Conservation (phyloP, 2,113 vertebrate species). For the Aleadryas rufinucha region DNA sequence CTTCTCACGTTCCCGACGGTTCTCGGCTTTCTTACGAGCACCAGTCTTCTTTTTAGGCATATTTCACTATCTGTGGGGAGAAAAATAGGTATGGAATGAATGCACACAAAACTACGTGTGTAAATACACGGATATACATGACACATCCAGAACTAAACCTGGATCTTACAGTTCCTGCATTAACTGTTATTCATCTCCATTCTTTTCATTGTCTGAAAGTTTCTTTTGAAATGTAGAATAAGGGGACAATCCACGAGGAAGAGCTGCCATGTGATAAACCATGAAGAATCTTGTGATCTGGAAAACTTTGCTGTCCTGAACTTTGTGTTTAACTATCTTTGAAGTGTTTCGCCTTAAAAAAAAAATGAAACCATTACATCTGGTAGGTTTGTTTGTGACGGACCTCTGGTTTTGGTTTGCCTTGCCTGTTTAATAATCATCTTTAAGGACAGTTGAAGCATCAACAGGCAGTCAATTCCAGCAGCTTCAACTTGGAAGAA, state of each 20-base stretch:
- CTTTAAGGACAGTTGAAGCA: not conserved
- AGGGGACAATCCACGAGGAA: not conserved
- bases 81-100: not conserved
- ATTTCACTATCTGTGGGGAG: slow-evolving; percentile 11
- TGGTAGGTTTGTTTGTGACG: not conserved
- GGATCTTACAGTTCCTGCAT: not conserved
- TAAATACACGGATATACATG: not conserved
- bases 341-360: not conserved
- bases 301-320: not conserved
- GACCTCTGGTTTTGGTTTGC: not conserved
- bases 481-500: not conserved
- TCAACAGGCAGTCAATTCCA: not conserved
- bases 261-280: not conserved
- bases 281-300: not conserved
- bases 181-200: not conserved
- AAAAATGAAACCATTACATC: not conserved
- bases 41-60: slow-evolving; percentile 99
- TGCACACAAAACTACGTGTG: not conserved
- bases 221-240: not conserved
- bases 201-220: not conserved
- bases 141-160: not conserved
- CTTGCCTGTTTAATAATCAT: not conserved
- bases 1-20: slow-evolving; percentile 91
- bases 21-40: slow-evolving; percentile 95
- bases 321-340: not conserved